These are phyloP conservation scores for Himalopsyche japonica DNA, from an alignment of 2,888 invertebrate species.

Conservation along the genomic window DNA sequence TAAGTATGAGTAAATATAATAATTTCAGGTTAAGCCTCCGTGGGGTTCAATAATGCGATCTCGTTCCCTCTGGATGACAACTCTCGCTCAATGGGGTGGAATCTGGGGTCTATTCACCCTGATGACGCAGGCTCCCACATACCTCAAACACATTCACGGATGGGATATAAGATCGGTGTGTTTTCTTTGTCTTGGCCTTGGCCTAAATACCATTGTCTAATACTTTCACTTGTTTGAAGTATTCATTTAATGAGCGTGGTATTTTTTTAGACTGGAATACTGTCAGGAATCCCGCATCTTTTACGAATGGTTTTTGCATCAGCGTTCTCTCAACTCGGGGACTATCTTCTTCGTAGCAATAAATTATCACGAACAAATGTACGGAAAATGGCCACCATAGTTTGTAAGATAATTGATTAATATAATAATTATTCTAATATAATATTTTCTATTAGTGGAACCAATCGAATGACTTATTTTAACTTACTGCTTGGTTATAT, in stretches of 20 bases:
- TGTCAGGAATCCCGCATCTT: constrained; percentile 67
- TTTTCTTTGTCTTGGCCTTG: too few species aligned
- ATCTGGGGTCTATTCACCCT: constrained; percentile 72
- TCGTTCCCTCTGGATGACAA: constrained; percentile 65
- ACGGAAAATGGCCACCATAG: constrained; percentile 64
- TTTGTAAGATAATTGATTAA: constrained; percentile 52
- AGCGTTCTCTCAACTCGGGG: constrained; percentile 60
- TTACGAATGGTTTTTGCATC: constrained; percentile 64
- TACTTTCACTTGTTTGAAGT: background rate
- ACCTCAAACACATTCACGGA: constrained; percentile 70
- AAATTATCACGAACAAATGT: constrained; percentile 65
- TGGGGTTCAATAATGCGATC: constrained; percentile 66
- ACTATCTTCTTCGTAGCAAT: constrained; percentile 61
- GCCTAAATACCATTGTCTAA: background rate
- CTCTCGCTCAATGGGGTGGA: constrained; percentile 67
- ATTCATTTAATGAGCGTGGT: background rate
- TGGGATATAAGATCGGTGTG: constrained; percentile 69
- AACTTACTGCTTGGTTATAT: too few species aligned
- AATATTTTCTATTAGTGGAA: too few species aligned
- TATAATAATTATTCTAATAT: too few species aligned
- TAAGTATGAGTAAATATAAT: background rate
- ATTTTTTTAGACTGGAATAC: constrained; percentile 59
- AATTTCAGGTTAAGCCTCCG: constrained; percentile 57
- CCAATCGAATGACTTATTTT: too few species aligned
- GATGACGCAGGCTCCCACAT: constrained; percentile 72